These are phyloP conservation scores for Pachyramphus minor DNA, from an alignment of 2,113 vertebrate genomes.

Conservation along the genomic window DNA sequence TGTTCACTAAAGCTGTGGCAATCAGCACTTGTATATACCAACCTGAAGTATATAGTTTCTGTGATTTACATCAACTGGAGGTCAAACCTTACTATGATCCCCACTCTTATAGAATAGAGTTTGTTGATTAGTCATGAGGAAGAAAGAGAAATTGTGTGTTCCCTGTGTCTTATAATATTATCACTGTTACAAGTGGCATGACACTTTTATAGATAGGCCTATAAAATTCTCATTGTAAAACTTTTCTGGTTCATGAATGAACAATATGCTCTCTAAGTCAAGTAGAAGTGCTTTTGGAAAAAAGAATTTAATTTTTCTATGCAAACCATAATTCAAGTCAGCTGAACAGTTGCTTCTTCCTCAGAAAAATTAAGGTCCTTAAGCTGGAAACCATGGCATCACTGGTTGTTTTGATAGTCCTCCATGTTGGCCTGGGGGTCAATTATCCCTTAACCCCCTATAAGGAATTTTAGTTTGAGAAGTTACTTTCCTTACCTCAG, in stretches of 20 bases:
- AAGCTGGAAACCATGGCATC: background rate
- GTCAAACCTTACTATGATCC: background rate
- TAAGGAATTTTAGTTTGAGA: background rate
- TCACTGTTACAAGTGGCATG: background rate
- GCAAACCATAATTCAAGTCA: background rate
- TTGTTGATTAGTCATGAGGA: background rate
- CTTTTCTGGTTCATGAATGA: background rate
- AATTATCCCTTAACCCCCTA: background rate
- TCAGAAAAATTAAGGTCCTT: background rate
- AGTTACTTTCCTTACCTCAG: background rate
- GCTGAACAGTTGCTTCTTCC: background rate
- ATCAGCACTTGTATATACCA: background rate
- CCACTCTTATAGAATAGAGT: background rate
- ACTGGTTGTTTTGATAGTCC: background rate
- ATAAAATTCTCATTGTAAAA: background rate
- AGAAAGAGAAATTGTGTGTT: background rate
- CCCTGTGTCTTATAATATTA: background rate
- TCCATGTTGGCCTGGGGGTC: background rate
- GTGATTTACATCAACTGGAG: background rate
- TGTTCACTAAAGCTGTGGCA: background rate
- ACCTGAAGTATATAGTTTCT: background rate
- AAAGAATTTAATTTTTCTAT: background rate
- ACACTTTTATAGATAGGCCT: rapidly evolving
- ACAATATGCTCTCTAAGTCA: background rate
- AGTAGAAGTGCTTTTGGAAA: background rate